phyloP scores from a whole-genome alignment of 1,140 invertebrate species.

The Vanessa tameamea region DNA sequence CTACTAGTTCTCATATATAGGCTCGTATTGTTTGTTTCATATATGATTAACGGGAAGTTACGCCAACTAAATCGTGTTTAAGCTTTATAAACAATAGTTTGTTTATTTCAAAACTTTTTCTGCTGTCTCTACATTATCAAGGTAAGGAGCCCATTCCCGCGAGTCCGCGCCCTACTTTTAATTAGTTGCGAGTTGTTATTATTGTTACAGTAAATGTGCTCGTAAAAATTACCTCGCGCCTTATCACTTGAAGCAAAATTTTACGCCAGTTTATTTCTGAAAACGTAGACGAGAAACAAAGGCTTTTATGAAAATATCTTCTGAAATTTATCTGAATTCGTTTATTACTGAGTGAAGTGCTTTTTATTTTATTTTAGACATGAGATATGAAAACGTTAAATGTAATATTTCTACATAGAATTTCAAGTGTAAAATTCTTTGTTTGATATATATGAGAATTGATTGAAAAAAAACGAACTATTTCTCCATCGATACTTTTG shows the following conservation, averaged over 20 bases:
- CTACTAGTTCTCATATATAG: no score
- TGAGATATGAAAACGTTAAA: neutral
- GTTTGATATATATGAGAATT: no score
- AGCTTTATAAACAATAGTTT: neutral
- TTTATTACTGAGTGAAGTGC: conserved; percentile 27
- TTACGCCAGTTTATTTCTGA: conserved; percentile 47
- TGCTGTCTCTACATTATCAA: conserved; percentile 60
- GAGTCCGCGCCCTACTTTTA: conserved; percentile 68
- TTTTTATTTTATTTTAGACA: conserved; percentile 21
- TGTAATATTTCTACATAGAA: neutral
- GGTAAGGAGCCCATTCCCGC: conserved; percentile 56
- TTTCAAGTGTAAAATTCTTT: neutral
- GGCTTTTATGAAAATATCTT: conserved; percentile 40
- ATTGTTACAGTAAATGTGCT: conserved; percentile 72
- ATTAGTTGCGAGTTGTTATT: conserved; percentile 78
- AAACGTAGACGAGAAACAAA: conserved; percentile 36
- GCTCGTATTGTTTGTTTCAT: no score
- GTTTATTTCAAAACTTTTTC: conserved; percentile 34
- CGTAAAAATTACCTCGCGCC: conserved; percentile 73
- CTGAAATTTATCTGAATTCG: conserved; percentile 29
- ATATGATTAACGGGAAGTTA: no score
- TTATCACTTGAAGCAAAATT: conserved; percentile 62
- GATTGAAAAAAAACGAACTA: no score
- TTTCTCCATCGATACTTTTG: no score
- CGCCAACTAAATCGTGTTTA: no score